phyloP scores from a whole-genome alignment of 2,888 invertebrate species.

The Patella depressa region DNA sequence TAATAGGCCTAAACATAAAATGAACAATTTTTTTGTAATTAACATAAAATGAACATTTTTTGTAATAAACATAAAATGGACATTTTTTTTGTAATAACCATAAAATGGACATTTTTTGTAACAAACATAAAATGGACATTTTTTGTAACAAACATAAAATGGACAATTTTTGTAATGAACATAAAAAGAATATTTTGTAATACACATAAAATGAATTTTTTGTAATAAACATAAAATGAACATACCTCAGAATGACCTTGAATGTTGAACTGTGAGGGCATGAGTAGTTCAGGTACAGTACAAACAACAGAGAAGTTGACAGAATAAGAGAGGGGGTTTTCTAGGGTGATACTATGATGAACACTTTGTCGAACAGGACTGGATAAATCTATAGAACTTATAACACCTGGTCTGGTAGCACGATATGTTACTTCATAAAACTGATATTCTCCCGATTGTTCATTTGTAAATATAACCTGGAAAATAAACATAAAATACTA shows the following conservation, averaged over 20 bases:
- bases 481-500: slow-evolving; percentile 18
- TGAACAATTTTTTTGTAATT: too few species aligned
- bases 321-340: slow-evolving; percentile 67
- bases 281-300: slow-evolving; percentile 64
- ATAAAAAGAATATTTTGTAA: too few species aligned
- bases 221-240: background rate
- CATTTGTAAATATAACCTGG: slow-evolving; percentile 70
- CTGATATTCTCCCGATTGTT: slow-evolving; percentile 69
- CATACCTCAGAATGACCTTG: slow-evolving; percentile 67
- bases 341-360: slow-evolving; percentile 64
- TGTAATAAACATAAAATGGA: too few species aligned
- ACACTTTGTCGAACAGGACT: slow-evolving; percentile 69
- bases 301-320: slow-evolving; percentile 66
- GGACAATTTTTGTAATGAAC: too few species aligned
- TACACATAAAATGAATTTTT: background rate
- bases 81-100: too few species aligned
- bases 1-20: too few species aligned
- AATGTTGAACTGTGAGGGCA: slow-evolving; percentile 65
- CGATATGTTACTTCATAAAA: slow-evolving; percentile 69
- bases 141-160: too few species aligned
- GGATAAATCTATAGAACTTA: slow-evolving; percentile 63
- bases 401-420: slow-evolving; percentile 63
- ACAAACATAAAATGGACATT: too few species aligned
- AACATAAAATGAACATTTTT: too few species aligned
- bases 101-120: too few species aligned